Base-by-base conservation (phyloP, 2,888 invertebrate species). In the Notocelia uddmanniana region DNA sequence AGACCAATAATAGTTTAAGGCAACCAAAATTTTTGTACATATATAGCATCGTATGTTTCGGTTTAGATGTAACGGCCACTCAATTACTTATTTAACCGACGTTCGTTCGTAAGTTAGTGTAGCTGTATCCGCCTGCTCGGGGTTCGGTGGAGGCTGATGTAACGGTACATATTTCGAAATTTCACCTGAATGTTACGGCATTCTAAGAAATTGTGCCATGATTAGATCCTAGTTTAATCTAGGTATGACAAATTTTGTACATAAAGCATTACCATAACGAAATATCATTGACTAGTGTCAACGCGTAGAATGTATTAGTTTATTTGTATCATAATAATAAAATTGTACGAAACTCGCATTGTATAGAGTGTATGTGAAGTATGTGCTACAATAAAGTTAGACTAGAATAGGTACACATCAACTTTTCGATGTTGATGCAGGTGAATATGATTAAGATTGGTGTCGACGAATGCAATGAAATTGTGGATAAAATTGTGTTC, bases 151-250 rank as follows among this genome's bases (percentile, higher is more conserved):
- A 41, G 48, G 23, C 59, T 34, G 34, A 60, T 50, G 26, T 23
- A 58, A 83, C 85, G 90, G 88, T 89, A 89, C 89, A 87, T 89
- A 89, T 89, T 89, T 89, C 86, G 86, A 83, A 82, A 83, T 85
- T 84, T 83, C 83, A 84, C 80, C 73, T 71, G 80, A 83, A 85
- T 85, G 82, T 77, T 76, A 70, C 76, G 82, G 78, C 87, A 85
- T 90, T 89, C 84, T 86, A 84, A 88, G 88, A 86, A 89, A 90
- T 89, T 84, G 91, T 92, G 92, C 92, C 92, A 93, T 92, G 83
- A 76, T 75, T 85, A 86, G 79, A 75, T 74, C 85, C 70, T 77
- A 84, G 81, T 85, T 82, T 79, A 80, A 83, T 81, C 74, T 86
- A 60, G 60, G 60, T 60, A 85, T 86, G 83, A 87, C 81, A 87